phyloP scores from a whole-genome alignment of 2,888 invertebrate species.

The Anarsia innoxiella region DNA sequence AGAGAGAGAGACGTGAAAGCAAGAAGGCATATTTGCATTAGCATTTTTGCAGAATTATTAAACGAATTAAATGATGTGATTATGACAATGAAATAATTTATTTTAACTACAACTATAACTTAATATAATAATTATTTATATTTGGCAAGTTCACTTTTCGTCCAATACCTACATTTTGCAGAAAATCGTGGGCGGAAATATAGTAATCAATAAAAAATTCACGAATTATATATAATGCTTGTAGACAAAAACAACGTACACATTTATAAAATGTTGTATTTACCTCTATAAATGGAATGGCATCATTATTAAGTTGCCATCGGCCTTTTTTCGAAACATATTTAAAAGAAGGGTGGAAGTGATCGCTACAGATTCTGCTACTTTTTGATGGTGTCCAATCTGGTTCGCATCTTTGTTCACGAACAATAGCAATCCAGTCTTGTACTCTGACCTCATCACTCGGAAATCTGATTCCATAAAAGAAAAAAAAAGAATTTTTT shows the following conservation, averaged over 20 bases:
- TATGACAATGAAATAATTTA: too few species aligned
- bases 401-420: constrained; percentile 18
- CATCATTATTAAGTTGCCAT: constrained; percentile 10
- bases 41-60: too few species aligned
- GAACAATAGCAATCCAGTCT: constrained; percentile 16
- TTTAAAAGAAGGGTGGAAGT: constrained; percentile 16
- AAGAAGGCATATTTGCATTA: too few species aligned
- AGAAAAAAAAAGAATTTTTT: too few species aligned
- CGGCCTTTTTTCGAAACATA: constrained; percentile 17
- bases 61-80: too few species aligned
- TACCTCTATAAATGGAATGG: constrained; percentile 6
- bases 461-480: constrained; percentile 20
- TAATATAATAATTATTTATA: too few species aligned
- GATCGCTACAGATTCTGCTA: constrained; percentile 18
- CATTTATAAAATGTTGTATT: neutral
- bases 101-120: too few species aligned
- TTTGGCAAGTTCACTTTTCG: neutral
- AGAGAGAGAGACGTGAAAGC: too few species aligned
- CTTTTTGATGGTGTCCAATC: constrained; percentile 18
- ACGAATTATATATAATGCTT: neutral
- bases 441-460: constrained; percentile 13
- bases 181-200: neutral
- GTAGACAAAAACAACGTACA: neutral
- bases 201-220: neutral
- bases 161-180: neutral